Evolutionary conservation across 2,888 invertebrate species (phyloP), one percentile per base, ranked within the genome.

Genomic region (Euplagia quadripunctaria): DNA sequence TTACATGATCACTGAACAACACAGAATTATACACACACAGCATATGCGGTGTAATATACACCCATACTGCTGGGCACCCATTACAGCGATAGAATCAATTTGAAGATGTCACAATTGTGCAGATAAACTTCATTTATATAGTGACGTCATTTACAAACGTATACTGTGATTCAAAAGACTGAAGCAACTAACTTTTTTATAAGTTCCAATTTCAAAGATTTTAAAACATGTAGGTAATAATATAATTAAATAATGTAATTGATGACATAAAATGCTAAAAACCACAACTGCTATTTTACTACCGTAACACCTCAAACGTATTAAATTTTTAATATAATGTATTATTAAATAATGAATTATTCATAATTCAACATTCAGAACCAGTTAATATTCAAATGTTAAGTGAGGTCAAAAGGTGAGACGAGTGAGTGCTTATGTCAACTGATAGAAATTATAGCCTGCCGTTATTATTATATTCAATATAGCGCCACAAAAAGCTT

Each of bases 291-390:
- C 49, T 64, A 49, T 11, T 67, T 66, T 72, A 52, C 46, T 20
- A 17, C 42, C n/a, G 61, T 31, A 42, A 67, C n/a, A 64, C 41
- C 4, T 52, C 17, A 42, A 42, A 2, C 20, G 20, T 51, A 51
- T 49, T 17, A 17, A 66, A 61, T 68, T 64, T 71, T 42, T 68
- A 79, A 79, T 81, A 84, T 79, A 73, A 79, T 71, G 68, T 79
- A 76, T 79, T 79, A 73, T 64, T 65, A 71, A 70, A 73, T 76
- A 78, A 81, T 82, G 72, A 81, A 83, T 84, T 63, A 83, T 85
- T 85, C 80, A 85, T 85, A 68, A 63, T 74, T 75, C 64, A 79
- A 68, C 71, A 76, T 80, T 74, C 52, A 63, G 63, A 82, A 80
- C 78, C 66, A 65, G 79, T 82, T 79, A 72, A 77, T 72, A 68